Evolutionary conservation across 2,113 vertebrate genomes (phyloP), one percentile per base, ranked within the genome.

Genomic region (Gopherus flavomarginatus): DNA sequence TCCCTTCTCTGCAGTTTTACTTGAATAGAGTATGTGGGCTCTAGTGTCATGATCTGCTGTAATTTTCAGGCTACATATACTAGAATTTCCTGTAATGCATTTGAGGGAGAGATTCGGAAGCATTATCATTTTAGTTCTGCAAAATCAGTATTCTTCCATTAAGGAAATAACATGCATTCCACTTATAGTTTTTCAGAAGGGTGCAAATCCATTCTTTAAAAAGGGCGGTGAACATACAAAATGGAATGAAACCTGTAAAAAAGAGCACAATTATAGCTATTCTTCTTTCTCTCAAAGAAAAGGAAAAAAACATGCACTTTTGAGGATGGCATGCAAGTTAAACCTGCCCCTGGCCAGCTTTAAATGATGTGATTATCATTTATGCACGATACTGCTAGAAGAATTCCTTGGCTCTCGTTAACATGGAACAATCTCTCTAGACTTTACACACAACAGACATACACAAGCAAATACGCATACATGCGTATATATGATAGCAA

Each of bases 311-410:
- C 47, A 90, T 62, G 79, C 94, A 88, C 93, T 98, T 97, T 96
- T 97, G 96, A 96, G 95, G 88, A 94, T 90, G 81, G 35, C 75
- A 42, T 95, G 75, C 88, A 94, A 97, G 93, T 96, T 92, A 95
- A 94, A 96, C 91, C 96, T 95, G 94, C 94, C 90, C 94, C 91
- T 97, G 94, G 93, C 84, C 97, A 97, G 95, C 90, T 97, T 96
- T 97, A 97, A 98, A 98, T 98, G 97, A 97, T 97, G 97, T 97
- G 96, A 98, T 98, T 98, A 96, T 96, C 97, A 97, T 96, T 97
- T 98, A 92, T 3, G 92, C 94, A 97, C 96, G 93, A 97, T 95
- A 94, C 88, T 97, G 97, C 91, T 95, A 88, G 88, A 97, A 95
- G 93, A 97, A 97, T 98, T 98, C 96, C 96, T 98, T 96, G 96